These are phyloP conservation scores for Hydriomena furcata DNA, from an alignment of 2,888 invertebrate genomes.

Conservation along the genomic window DNA sequence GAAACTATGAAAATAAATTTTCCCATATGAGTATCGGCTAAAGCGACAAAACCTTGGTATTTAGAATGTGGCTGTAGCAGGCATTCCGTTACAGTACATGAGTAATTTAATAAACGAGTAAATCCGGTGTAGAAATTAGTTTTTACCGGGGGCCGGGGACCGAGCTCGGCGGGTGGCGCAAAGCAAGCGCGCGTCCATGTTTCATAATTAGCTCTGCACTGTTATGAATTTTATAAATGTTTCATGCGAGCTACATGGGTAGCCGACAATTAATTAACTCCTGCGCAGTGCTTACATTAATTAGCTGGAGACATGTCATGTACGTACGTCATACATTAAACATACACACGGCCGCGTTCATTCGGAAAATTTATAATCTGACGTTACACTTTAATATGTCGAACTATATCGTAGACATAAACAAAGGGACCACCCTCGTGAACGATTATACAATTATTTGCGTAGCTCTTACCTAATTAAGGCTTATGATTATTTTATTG, in stretches of 20 bases:
- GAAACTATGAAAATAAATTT: slow-evolving; percentile 27
- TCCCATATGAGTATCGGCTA: slow-evolving; percentile 28
- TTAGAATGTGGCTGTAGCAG: slow-evolving; percentile 35
- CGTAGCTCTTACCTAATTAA: slow-evolving; percentile 53
- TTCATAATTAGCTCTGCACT: slow-evolving; percentile 72
- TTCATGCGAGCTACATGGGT: slow-evolving; percentile 71
- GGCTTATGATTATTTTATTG: slow-evolving; percentile 60
- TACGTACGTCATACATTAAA: slow-evolving; percentile 69
- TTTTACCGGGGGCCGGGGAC: slow-evolving; percentile 56
- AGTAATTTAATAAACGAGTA: slow-evolving; percentile 58
- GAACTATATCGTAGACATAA: slow-evolving; percentile 43
- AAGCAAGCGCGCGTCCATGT: slow-evolving; percentile 61
- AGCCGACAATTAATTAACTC: slow-evolving; percentile 79
- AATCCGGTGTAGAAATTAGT: slow-evolving; percentile 55
- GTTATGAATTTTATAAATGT: slow-evolving; percentile 82
- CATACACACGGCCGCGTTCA: slow-evolving; percentile 52
- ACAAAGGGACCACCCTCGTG: slow-evolving; percentile 57
- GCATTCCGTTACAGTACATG: slow-evolving; percentile 45
- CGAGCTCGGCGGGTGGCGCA: slow-evolving; percentile 73
- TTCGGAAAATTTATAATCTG: slow-evolving; percentile 61
- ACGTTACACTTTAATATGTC: slow-evolving; percentile 54
- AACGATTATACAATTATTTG: slow-evolving; percentile 46
- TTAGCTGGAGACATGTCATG: slow-evolving; percentile 69
- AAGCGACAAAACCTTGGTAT: slow-evolving; percentile 35
- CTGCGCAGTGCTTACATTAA: slow-evolving; percentile 76